Base-by-base conservation (phyloP, 2,113 vertebrate species). In the Cygnus buccinator region DNA sequence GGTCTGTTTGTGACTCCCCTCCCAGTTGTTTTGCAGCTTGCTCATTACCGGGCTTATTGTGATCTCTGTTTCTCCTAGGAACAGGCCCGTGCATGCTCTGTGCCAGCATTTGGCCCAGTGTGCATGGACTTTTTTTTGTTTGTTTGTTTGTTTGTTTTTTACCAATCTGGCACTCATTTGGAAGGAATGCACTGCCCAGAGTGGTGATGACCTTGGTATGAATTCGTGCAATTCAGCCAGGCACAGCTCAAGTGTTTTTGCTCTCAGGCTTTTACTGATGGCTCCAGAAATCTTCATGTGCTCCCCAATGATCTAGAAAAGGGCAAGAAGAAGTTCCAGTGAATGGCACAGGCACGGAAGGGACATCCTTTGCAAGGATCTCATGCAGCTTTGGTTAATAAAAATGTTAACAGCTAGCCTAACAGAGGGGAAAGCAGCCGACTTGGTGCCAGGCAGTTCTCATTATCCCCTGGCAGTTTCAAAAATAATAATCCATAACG, bases 261-360 rank as follows among this genome's bases (percentile, higher is more conserved):
- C 95, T 96, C 97, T 96, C 80, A 98, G 77, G 31, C 95, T 92
- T 28, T 67, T n/a, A 22, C 97, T 98, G 93, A 98, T 97, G 2
- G 4, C 65, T 52, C 94, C 52, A 7, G 97, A 94, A 10, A 92
- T 78, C 87, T 97, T 98, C 90, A 85, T 63, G 5, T 98, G 87
- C 92, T 97, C 58, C 3, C 89, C 95, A 1, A 98, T 95, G 4
- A 98, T 97, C 98, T 98, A 94, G 57, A 57, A 94, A 94, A 52
- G 13, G 68, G 18, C 52, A 84, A 2, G 2, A 76, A 52, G 67
- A 87, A 46, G 3, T 25, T 9, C 65, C 23, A 70, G 29, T 95
- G 74, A 95, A 71, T 44, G 28, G 50, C 13, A 85, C 52, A 78
- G 43, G 48, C 41, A 28, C 0, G 0, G 19, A 12, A 6, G 6